Conservation (phyloP, 2,113 vertebrate species). For the Pomatorhinus ruficollis region DNA sequence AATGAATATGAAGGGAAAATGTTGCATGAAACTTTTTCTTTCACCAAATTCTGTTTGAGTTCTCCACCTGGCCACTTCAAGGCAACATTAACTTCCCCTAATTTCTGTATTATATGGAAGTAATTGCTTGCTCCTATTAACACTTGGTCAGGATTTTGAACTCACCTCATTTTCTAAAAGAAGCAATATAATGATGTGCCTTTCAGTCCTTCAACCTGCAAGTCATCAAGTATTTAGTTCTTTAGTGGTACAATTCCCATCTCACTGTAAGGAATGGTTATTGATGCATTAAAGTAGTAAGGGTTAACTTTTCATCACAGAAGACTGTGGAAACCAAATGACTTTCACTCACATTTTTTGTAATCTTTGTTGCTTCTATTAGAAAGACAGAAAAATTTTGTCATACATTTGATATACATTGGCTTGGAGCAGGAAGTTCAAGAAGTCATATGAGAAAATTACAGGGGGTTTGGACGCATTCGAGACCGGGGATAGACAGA, state of each 20-base stretch:
- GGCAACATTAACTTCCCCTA: not conserved
- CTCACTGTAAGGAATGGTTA: not conserved
- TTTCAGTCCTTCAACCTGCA: not conserved
- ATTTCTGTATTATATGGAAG: not conserved
- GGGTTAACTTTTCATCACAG: not conserved
- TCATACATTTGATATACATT: not conserved
- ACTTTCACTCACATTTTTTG: not conserved
- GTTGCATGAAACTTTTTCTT: not conserved
- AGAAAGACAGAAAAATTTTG: not conserved
- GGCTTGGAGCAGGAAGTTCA: not conserved
- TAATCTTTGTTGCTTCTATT: not conserved
- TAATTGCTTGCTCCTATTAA: not conserved
- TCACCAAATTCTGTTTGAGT: not conserved
- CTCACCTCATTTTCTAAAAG: not conserved
- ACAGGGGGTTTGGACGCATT: not conserved
- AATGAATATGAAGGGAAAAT: not conserved
- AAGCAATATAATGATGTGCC: rapidly evolving
- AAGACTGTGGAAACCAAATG: not conserved
- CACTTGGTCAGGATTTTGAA: not conserved
- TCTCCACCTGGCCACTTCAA: not conserved
- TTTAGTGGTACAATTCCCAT: not conserved
- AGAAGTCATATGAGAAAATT: not conserved
- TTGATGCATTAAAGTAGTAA: not conserved
- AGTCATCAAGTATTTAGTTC: not conserved
- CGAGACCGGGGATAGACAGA: not conserved